Evolutionary conservation across 1,140 invertebrate genomes (phyloP).

Genomic region (Tetragonula clypearis): DNA sequence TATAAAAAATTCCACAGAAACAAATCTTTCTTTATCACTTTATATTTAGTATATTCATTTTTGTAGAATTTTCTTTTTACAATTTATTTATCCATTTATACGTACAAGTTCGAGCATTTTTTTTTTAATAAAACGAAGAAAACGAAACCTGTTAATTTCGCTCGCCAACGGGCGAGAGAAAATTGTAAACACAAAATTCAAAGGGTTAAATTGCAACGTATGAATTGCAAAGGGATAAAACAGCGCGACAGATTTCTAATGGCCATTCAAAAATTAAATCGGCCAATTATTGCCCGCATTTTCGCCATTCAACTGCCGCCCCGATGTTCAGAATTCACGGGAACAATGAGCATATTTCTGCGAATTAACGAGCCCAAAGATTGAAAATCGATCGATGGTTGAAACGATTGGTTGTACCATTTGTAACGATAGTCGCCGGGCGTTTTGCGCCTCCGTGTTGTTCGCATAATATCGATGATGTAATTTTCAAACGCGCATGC

Average conservation of each 20-base stretch:
- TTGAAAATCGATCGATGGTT: neutral
- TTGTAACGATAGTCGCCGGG: neutral
- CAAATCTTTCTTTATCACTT: too few species aligned
- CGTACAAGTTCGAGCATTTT: too few species aligned
- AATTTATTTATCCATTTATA: too few species aligned
- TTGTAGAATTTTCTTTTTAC: too few species aligned
- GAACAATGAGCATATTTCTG: neutral
- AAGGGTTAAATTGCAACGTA: neutral
- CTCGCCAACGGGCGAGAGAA: too few species aligned
- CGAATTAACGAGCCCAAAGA: neutral
- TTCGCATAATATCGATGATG: slow-evolving; percentile 41
- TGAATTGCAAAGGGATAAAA: neutral
- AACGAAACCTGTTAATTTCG: too few species aligned
- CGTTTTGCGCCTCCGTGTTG: neutral
- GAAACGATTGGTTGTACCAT: too few species aligned
- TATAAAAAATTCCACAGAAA: too few species aligned
- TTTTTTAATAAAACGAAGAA: too few species aligned
- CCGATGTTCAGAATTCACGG: too few species aligned
- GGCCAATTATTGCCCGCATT: neutral
- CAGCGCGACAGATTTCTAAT: neutral
- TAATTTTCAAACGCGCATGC: slow-evolving; percentile 29
- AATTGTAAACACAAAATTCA: too few species aligned
- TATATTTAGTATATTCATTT: too few species aligned
- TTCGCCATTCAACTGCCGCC: neutral
- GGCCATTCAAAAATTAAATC: neutral